Conservation (phyloP, 2,797 vertebrate species). For the Podargus strigoides region DNA sequence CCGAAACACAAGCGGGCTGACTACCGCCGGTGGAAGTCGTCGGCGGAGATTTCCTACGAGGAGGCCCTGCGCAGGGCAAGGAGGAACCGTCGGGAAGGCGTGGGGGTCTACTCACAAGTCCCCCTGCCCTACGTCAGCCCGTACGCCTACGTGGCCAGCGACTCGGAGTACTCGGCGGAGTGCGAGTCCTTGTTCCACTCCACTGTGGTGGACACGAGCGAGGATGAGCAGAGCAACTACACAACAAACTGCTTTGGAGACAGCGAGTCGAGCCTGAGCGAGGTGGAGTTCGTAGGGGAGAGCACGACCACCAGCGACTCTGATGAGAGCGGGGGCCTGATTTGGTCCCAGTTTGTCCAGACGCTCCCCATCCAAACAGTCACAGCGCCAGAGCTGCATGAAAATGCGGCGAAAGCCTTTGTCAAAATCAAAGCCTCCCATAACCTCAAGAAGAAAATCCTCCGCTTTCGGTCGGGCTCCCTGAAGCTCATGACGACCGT, state of each 20-base stretch:
- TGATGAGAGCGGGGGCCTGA: constrained; percentile 81
- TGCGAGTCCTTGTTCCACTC: constrained; percentile 93
- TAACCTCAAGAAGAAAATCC: constrained; percentile 95
- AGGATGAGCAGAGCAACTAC: constrained; percentile 90
- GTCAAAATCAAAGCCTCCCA: constrained; percentile 96
- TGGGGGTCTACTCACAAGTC: constrained; percentile 61
- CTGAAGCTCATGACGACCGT: constrained; percentile 96
- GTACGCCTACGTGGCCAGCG: constrained; percentile 81
- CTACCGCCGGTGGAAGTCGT: constrained; percentile 79
- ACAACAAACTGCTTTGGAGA: constrained; percentile 94
- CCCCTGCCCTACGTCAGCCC: constrained; percentile 75
- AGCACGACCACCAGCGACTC: constrained; percentile 85
- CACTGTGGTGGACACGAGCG: constrained; percentile 90
- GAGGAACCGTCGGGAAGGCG: constrained; percentile 73
- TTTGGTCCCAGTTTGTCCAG: constrained; percentile 86
- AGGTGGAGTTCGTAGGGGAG: constrained; percentile 83
- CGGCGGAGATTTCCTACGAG: constrained; percentile 80
- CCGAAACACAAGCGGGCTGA: constrained; percentile 85
- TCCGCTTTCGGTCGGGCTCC: constrained; percentile 90
- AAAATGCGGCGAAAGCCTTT: constrained; percentile 81
- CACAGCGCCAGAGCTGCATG: constrained; percentile 70
- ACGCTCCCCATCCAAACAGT: constrained; percentile 74
- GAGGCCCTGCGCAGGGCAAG: constrained; percentile 78
- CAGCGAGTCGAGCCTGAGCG: constrained; percentile 88
- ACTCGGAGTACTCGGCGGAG: constrained; percentile 94